phyloP scores from a whole-genome alignment of 2,113 vertebrate species.

The Brachyhypopomus gauderio region DNA sequence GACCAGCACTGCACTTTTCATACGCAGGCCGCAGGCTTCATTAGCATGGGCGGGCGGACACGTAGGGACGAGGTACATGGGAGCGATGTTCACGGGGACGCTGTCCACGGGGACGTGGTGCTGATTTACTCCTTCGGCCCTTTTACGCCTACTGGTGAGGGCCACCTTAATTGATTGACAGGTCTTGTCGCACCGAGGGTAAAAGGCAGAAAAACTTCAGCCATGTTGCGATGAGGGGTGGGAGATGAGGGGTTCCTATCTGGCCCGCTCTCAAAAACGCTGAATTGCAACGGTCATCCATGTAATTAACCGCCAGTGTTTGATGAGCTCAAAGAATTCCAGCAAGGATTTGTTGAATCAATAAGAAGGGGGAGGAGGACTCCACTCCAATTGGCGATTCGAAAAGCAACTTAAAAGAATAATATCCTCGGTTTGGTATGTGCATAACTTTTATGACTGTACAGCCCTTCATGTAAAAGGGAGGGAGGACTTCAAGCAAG shows the following conservation, averaged over 20 bases:
- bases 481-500: slow-evolving; percentile 23
- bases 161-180: slow-evolving; percentile 41
- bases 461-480: slow-evolving; percentile 28
- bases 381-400: slow-evolving; percentile 31
- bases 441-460: slow-evolving; percentile 16
- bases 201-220: slow-evolving; percentile 42
- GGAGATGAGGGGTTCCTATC: background rate
- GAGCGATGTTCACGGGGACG: background rate
- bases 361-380: slow-evolving; percentile 8
- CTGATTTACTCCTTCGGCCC: slow-evolving; percentile 53
- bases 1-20: slow-evolving; percentile 10
- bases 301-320: slow-evolving; percentile 38
- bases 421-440: slow-evolving; percentile 29
- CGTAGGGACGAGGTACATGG: slow-evolving; percentile 23
- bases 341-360: slow-evolving; percentile 37
- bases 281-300: slow-evolving; percentile 17
- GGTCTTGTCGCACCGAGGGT: slow-evolving; percentile 30
- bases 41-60: slow-evolving; percentile 33
- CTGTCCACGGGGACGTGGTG: background rate
- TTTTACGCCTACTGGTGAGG: slow-evolving; percentile 37
- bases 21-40: background rate
- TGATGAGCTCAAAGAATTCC: slow-evolving; percentile 46
- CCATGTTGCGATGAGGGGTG: background rate
- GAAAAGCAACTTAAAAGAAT: slow-evolving; percentile 17
- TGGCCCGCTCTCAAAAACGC: background rate